Evolutionary conservation across 1,140 invertebrate species (phyloP).

Genomic region (Luehdorfia chinensis): DNA sequence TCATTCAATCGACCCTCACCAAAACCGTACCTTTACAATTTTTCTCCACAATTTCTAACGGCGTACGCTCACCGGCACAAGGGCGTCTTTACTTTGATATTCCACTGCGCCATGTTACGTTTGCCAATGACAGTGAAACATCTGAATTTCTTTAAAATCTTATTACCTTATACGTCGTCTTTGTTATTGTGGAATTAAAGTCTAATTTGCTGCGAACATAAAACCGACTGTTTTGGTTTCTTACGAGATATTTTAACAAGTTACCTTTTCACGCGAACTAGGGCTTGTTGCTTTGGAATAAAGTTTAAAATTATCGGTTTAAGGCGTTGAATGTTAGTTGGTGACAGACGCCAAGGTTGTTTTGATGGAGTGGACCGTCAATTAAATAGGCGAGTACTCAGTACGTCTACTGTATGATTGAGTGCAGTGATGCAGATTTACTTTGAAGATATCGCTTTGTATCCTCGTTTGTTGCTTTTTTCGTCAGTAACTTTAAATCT

Average conservation of each 20-base stretch:
- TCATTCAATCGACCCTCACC: too few relatives aligned
- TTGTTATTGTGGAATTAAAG: conserved; percentile 19
- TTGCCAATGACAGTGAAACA: conserved; percentile 45
- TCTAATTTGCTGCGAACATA: conserved; percentile 20
- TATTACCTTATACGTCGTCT: conserved; percentile 9
- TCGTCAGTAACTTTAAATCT: conserved; percentile 12
- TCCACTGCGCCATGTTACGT: conserved; percentile 47
- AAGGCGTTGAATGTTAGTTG: conserved; percentile 14
- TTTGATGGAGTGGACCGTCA: conserved; percentile 72
- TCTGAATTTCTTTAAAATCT: conserved; percentile 28
- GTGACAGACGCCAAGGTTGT: conserved; percentile 47
- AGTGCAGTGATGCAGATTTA: conserved; percentile 67
- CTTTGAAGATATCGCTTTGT: conserved; percentile 44
- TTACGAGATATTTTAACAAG: conserved; percentile 26
- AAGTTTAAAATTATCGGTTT: conserved; percentile 25
- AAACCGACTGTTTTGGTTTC: conserved; percentile 7
- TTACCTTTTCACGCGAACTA: conserved; percentile 26
- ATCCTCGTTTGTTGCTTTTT: conserved; percentile 23
- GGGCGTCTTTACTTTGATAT: conserved; percentile 46
- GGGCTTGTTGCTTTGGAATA: conserved; percentile 23
- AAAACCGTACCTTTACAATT: too few relatives aligned
- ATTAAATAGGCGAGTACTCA: conserved; percentile 64
- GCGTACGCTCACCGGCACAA: too few relatives aligned
- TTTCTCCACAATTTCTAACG: too few relatives aligned
- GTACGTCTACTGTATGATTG: conserved; percentile 60